Percentiles rank a stretch among this genome's conserved stretches.
These are phyloP conservation scores for Ctenicera cuprea DNA, from an alignment of 2,888 invertebrate species.

Conservation along the genomic window DNA sequence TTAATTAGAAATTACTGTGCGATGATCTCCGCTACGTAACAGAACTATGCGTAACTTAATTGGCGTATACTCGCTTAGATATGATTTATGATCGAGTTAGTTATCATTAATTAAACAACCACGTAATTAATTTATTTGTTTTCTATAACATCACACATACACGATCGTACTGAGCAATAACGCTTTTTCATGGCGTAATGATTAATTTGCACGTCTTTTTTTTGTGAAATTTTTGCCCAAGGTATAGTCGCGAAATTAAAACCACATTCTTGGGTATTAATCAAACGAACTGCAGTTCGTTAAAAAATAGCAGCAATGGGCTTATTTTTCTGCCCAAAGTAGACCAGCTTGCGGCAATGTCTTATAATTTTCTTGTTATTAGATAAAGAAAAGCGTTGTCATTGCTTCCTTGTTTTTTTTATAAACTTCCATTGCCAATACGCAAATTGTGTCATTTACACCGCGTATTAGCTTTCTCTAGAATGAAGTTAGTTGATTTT, in stretches of 20 bases:
- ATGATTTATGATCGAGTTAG: conserved; percentile 4
- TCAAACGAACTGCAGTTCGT: no score
- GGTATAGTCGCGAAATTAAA: no score
- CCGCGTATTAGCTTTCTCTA: conserved; percentile 15
- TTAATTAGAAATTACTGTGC: conserved; percentile 4
- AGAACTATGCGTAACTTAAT: not conserved
- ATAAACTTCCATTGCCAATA: not conserved
- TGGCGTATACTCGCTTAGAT: conserved; percentile 1
- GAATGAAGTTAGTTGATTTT: not conserved
- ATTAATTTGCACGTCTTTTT: no score
- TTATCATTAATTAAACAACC: conserved; percentile 1
- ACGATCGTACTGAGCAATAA: not conserved
- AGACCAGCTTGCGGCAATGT: no score
- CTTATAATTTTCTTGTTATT: no score
- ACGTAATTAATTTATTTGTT: not conserved
- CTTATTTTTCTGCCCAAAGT: no score
- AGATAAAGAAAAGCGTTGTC: no score
- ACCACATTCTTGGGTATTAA: no score
- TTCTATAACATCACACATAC: not conserved
- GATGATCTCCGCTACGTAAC: not conserved
- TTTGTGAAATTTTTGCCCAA: no score
- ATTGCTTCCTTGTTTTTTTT: not conserved
- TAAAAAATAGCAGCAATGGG: no score
- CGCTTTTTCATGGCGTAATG: no score
- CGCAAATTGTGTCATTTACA: conserved; percentile 4